Percentiles rank a stretch among this genome's conserved stretches.
These are phyloP conservation scores for Agriotes lineatus DNA, from an alignment of 2,888 invertebrate species.

Conservation along the genomic window DNA sequence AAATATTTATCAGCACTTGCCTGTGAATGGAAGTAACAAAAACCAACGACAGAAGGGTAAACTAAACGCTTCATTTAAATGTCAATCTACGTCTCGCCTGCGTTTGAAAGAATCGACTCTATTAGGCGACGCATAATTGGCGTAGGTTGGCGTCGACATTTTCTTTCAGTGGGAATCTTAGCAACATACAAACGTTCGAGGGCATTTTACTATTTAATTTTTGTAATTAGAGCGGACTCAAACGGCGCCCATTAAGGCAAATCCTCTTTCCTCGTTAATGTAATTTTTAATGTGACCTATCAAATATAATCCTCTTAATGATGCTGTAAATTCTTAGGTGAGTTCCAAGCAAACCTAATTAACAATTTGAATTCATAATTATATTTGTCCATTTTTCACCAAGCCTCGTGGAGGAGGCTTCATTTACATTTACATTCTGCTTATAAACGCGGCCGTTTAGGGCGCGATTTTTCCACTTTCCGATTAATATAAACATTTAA, in stretches of 20 bases:
- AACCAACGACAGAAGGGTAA: background rate
- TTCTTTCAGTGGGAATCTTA: background rate
- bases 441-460: conserved; percentile 15
- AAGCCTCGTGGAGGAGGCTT: conserved; percentile 11
- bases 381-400: conserved; percentile 28
- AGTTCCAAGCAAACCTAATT: conserved; percentile 28
- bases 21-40: too few species aligned
- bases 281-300: conserved; percentile 28
- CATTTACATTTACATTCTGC: conserved; percentile 28
- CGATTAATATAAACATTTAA: background rate
- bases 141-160: background rate
- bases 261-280: conserved; percentile 20
- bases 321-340: conserved; percentile 28
- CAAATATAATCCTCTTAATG: conserved; percentile 26
- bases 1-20: background rate
- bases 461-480: conserved; percentile 5
- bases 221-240: conserved; percentile 11
- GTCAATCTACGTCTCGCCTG: background rate
- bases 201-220: conserved; percentile 4
- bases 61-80: background rate
- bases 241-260: conserved; percentile 10
- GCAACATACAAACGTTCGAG: background rate
- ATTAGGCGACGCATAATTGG: background rate
- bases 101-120: background rate
- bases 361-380: conserved; percentile 31